Evolutionary conservation across 2,113 vertebrate species (phyloP).

Genomic region (Grallaria varia): DNA sequence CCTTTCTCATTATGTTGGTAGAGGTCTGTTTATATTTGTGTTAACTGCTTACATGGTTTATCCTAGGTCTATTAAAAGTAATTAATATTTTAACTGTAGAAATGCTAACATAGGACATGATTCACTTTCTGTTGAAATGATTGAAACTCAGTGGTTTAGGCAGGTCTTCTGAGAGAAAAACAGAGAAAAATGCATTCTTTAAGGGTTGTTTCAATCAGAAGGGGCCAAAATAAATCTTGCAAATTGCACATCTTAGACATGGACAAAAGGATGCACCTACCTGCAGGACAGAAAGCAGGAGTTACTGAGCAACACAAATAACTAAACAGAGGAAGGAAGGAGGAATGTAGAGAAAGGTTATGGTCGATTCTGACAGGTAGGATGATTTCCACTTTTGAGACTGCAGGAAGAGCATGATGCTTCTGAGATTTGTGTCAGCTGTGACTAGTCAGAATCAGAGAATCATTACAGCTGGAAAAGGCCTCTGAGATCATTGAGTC

Average conservation of each 20-base stretch:
- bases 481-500: background rate
- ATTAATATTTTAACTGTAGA: background rate
- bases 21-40: background rate
- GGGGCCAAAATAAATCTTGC: background rate
- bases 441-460: background rate
- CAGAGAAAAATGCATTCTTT: background rate
- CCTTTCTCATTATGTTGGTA: background rate
- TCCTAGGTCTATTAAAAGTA: background rate
- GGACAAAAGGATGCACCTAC: background rate
- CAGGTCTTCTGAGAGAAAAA: background rate
- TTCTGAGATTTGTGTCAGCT: background rate
- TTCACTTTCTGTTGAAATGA: background rate
- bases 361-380: background rate
- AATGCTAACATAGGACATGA: background rate
- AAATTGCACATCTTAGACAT: background rate
- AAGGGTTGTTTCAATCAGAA: background rate
- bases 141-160: background rate
- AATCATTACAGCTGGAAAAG: background rate
- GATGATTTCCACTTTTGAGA: background rate
- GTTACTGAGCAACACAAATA: background rate
- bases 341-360: background rate
- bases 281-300: background rate
- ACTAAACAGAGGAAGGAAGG: rapidly evolving
- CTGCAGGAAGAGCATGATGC: rapidly evolving
- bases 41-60: background rate